A percentile compares a stretch with the other conserved stretches of the same genome.
phyloP scores from a whole-genome alignment of 2,113 vertebrate genomes.

The Gnathonemus longibarbis region DNA sequence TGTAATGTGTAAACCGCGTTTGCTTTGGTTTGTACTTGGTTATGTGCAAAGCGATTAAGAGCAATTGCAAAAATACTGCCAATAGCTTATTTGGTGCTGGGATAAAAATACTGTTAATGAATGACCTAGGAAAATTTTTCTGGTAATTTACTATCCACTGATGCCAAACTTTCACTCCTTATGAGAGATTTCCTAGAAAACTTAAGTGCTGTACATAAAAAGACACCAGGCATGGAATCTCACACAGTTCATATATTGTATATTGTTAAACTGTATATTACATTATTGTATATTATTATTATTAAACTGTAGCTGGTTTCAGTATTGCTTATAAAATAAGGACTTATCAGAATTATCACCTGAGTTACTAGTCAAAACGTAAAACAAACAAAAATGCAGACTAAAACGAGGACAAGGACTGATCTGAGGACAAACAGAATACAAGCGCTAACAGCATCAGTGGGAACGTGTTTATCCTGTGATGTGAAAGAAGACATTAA shows the following conservation, averaged over 20 bases:
- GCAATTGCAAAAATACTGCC: not conserved
- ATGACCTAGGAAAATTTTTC: not conserved
- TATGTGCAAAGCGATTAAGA: not conserved
- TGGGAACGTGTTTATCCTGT: not conserved
- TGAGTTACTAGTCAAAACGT: not conserved
- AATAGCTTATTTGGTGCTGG: not conserved
- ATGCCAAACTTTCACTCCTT: not conserved
- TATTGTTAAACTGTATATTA: not conserved
- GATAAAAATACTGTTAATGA: not conserved
- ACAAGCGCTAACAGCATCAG: not conserved
- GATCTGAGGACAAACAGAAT: not conserved
- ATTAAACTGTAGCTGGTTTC: not conserved
- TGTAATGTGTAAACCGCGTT: not conserved
- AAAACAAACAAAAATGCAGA: not conserved
- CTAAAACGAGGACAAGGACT: not conserved
- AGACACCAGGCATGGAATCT: not conserved
- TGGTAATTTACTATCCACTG: not conserved
- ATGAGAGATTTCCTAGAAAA: not conserved
- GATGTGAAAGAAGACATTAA: not conserved
- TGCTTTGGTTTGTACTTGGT: not conserved
- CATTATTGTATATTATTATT: not conserved
- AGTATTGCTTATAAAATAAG: not conserved
- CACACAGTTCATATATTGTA: not conserved
- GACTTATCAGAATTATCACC: not conserved
- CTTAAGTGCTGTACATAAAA: not conserved